phyloP scores from a whole-genome alignment of 1,140 invertebrate species.

The Olivierus martensii region DNA sequence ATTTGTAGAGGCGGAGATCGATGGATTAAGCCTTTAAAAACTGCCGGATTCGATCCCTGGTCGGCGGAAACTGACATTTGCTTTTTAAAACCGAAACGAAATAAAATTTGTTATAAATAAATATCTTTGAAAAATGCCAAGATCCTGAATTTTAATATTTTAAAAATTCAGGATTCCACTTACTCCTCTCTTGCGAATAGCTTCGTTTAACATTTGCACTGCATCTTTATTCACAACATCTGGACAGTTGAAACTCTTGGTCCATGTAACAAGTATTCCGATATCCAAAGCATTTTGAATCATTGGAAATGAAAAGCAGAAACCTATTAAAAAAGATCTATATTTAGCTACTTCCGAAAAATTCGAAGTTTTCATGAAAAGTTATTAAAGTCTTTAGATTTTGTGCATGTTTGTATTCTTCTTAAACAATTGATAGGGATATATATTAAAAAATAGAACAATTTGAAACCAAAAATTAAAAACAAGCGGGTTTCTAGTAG shows the following conservation, averaged over 20 bases:
- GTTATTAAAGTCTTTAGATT: too few relatives aligned
- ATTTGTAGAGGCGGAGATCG: too few relatives aligned
- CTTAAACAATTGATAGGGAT: not conserved
- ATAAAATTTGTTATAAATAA: too few relatives aligned
- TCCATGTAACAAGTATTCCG: conserved; percentile 58
- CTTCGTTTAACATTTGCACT: conserved; percentile 50
- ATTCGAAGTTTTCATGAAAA: too few relatives aligned
- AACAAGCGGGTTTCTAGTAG: too few relatives aligned
- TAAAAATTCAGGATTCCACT: not conserved
- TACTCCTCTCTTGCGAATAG: conserved; percentile 40
- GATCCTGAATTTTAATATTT: too few relatives aligned
- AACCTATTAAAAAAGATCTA: conserved; percentile 34
- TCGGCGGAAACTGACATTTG: too few relatives aligned
- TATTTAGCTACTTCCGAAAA: too few relatives aligned
- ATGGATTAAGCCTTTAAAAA: too few relatives aligned
- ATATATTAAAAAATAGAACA: not conserved
- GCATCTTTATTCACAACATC: conserved; percentile 57
- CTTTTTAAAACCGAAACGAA: too few relatives aligned
- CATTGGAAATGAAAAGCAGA: conserved; percentile 75
- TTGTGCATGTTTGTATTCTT: not conserved
- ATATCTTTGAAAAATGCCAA: too few relatives aligned
- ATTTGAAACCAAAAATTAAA: not conserved
- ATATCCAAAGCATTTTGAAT: conserved; percentile 48
- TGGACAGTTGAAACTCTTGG: conserved; percentile 60
- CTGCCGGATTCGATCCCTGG: too few relatives aligned